phyloP scores from a whole-genome alignment of 2,797 vertebrate species.

The Morelia viridis region DNA sequence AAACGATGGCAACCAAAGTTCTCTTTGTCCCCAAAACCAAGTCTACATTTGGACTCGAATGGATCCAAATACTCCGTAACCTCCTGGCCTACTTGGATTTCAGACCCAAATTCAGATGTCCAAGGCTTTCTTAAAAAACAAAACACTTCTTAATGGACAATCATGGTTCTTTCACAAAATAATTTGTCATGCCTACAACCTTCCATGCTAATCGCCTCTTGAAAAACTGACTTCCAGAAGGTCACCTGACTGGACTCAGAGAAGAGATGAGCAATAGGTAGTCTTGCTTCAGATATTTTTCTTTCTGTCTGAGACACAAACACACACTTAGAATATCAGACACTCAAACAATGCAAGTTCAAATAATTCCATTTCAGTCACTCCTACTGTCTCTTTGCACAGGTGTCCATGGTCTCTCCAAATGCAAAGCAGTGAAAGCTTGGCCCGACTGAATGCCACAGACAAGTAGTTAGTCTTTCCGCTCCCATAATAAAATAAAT shows the following conservation, averaged over 20 bases:
- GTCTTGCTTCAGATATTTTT: neutral
- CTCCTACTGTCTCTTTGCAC: neutral
- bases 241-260: neutral
- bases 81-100: neutral
- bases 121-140: neutral
- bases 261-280: neutral
- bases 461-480: neutral
- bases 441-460: neutral
- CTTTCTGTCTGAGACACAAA: neutral
- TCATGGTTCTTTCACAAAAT: neutral
- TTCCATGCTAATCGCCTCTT: neutral
- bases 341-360: constrained; percentile 27
- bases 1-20: neutral
- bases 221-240: neutral
- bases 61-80: neutral
- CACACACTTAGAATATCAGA: neutral
- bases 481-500: neutral
- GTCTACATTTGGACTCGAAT: neutral
- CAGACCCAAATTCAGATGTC: neutral
- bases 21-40: neutral
- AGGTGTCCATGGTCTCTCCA: constrained; percentile 17
- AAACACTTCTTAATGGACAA: neutral
- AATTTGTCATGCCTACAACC: neutral
- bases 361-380: constrained; percentile 15
- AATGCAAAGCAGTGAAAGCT: constrained; percentile 22